These are phyloP conservation scores for Drosophila villosipedis DNA, from an alignment of 2,888 invertebrate genomes.

Conservation along the genomic window DNA sequence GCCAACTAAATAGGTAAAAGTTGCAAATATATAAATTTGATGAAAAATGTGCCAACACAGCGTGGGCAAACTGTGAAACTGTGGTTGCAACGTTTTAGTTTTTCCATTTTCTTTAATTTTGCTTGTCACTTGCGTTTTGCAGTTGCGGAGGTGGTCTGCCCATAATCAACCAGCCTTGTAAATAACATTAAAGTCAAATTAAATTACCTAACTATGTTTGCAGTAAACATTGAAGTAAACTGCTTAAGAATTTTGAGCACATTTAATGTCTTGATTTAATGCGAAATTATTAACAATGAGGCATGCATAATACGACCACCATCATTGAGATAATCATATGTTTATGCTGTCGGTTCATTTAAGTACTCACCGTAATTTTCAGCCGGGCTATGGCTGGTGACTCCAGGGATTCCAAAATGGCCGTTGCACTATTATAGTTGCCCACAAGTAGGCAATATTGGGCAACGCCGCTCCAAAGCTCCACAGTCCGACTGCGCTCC, in stretches of 20 bases:
- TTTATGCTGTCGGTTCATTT: neutral
- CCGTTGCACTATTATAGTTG: conserved; percentile 85
- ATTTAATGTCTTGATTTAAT: neutral
- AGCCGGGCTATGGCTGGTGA: conserved; percentile 85
- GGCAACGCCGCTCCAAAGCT: conserved; percentile 85
- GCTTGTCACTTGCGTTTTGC: neutral
- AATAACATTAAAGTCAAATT: neutral
- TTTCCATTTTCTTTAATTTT: conserved; percentile 17
- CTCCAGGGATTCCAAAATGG: conserved; percentile 85
- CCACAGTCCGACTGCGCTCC: conserved; percentile 84
- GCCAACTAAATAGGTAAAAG: conserved; percentile 51
- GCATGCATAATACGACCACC: neutral
- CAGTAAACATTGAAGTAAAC: neutral
- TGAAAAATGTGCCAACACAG: conserved; percentile 62
- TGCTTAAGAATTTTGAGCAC: neutral
- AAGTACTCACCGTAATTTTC: conserved; percentile 84
- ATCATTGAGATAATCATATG: neutral
- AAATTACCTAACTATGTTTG: neutral
- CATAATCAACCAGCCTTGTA: neutral
- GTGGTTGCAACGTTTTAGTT: conserved; percentile 57
- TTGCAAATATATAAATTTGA: conserved; percentile 40
- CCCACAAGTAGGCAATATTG: conserved; percentile 85
- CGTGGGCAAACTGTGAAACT: conserved; percentile 42
- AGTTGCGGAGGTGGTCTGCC: neutral
- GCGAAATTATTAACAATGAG: neutral